Conservation (phyloP, 2,113 vertebrate genomes). For the Myotis yumanensis region DNA sequence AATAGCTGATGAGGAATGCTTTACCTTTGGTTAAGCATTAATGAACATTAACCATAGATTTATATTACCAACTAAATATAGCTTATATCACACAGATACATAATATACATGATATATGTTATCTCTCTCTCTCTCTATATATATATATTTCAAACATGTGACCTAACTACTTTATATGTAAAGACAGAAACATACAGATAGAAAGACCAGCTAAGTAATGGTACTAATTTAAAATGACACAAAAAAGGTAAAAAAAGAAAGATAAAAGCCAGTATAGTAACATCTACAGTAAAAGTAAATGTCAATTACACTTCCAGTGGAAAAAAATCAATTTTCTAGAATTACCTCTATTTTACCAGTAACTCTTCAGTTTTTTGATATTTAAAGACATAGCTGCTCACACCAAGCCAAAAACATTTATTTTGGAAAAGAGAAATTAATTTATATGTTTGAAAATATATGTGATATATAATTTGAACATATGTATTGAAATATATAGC, state of each 20-base stretch:
- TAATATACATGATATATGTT: not conserved
- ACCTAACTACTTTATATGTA: not conserved
- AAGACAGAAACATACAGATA: not conserved
- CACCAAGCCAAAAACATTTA: not conserved
- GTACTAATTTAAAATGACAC: not conserved
- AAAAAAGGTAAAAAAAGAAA: not conserved
- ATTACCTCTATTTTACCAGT: not conserved
- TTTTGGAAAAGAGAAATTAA: not conserved
- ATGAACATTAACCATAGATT: not conserved
- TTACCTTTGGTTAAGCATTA: conserved; percentile 5
- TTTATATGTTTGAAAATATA: not conserved
- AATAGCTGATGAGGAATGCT: not conserved
- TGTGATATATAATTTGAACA: not conserved
- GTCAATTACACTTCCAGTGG: not conserved
- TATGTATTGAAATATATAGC: not conserved
- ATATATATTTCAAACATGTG: not conserved
- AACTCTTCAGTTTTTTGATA: not conserved
- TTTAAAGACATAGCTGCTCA: not conserved
- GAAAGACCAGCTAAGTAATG: not conserved
- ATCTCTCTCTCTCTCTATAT: not conserved
- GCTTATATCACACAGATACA: not conserved
- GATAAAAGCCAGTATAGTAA: not conserved
- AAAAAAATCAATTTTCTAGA: not conserved
- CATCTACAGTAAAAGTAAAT: not conserved
- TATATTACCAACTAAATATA: not conserved